Percentiles rank a stretch among this genome's conserved stretches.
phyloP scores from a whole-genome alignment of 2,113 vertebrate genomes.

The Chunga burmeisteri region DNA sequence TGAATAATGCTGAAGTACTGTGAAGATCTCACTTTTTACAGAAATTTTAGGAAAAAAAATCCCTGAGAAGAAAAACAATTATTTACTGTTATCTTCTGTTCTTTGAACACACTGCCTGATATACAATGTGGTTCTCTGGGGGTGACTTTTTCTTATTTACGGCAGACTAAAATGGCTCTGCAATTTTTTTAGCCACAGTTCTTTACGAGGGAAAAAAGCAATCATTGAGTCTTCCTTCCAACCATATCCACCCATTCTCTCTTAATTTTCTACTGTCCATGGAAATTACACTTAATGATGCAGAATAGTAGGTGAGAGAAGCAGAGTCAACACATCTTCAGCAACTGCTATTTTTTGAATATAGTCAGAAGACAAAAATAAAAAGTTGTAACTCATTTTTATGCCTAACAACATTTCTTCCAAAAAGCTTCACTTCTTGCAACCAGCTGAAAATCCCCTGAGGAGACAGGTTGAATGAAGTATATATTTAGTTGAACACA shows the following conservation, averaged over 20 bases:
- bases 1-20: not conserved
- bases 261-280: not conserved
- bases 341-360: not conserved
- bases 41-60: not conserved
- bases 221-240: fast-evolving
- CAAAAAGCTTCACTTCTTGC: not conserved
- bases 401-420: not conserved
- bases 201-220: not conserved
- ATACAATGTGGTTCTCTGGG: not conserved
- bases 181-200: not conserved
- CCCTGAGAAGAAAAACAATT: not conserved
- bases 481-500: not conserved
- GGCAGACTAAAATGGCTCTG: not conserved
- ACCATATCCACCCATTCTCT: not conserved
- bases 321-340: not conserved
- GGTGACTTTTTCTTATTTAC: not conserved
- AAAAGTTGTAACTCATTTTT: not conserved
- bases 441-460: not conserved
- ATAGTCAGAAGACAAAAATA: not conserved
- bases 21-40: not conserved
- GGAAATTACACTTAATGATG: not conserved
- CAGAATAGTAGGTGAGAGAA: not conserved
- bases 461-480: not conserved
- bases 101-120: not conserved
- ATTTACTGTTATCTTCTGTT: not conserved